Conservation (phyloP, 2,888 invertebrate species). For the Synergus gifuensis region DNA sequence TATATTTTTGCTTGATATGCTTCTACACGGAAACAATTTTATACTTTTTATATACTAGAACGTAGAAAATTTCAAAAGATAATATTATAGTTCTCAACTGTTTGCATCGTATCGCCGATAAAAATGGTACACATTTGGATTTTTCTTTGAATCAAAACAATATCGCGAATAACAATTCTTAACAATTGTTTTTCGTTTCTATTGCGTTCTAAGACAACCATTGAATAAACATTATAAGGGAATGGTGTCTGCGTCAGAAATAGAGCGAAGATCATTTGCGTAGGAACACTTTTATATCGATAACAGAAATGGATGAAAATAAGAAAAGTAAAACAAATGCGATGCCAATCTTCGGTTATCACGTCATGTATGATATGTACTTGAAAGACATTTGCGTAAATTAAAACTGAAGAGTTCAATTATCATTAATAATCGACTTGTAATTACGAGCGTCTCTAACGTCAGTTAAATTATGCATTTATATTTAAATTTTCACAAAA, state of each 20-base stretch:
- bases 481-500: slow-evolving; percentile 7
- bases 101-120: no score
- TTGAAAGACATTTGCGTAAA: slow-evolving; percentile 14
- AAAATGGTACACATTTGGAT: no score
- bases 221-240: background rate
- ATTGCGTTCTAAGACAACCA: background rate
- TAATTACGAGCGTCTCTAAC: no score
- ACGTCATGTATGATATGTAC: background rate
- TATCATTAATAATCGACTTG: no score
- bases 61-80: no score
- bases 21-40: no score
- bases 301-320: slow-evolving; percentile 21
- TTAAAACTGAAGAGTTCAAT: background rate
- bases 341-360: slow-evolving; percentile 29
- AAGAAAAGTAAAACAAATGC: slow-evolving; percentile 18
- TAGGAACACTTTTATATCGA: background rate
- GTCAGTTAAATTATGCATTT: background rate
- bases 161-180: background rate
- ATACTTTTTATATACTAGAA: no score
- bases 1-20: no score
- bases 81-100: no score
- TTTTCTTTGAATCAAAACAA: background rate
- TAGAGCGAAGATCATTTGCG: slow-evolving; percentile 34
- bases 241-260: slow-evolving; percentile 1
- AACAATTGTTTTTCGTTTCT: background rate